phyloP scores from a whole-genome alignment of 2,113 vertebrate species.

The Lipotes vexillifer region DNA sequence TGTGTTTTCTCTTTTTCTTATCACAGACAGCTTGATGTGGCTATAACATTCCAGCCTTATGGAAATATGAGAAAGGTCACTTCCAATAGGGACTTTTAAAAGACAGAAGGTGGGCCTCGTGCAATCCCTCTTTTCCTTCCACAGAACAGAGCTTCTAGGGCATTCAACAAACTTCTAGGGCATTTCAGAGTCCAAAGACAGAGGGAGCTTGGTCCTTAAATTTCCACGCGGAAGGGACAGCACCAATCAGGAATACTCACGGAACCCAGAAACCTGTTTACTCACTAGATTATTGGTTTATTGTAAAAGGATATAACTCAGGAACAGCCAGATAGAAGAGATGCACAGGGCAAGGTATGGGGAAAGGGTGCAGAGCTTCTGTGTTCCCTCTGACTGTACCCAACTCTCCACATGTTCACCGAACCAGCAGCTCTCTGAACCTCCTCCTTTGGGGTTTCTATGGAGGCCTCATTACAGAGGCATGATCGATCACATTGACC shows the following conservation, averaged over 20 bases:
- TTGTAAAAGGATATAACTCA: neutral
- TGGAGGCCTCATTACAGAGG: neutral
- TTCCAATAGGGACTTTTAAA: neutral
- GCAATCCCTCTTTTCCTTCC: neutral
- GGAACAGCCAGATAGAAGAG: too few species aligned
- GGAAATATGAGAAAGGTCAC: neutral
- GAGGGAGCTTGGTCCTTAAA: neutral
- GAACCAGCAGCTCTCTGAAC: neutral
- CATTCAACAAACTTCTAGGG: neutral
- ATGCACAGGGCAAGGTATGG: neutral
- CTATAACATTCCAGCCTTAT: neutral
- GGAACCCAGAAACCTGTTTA: neutral
- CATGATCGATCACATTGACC: too few species aligned
- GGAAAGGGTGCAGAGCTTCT: neutral
- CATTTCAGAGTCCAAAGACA: neutral
- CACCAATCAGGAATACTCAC: neutral
- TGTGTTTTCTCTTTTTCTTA: neutral
- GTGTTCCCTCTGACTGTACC: neutral
- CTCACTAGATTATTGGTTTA: neutral
- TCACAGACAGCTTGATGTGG: neutral
- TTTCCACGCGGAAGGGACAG: neutral
- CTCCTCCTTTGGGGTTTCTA: neutral
- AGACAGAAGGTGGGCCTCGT: neutral
- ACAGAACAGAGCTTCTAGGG: neutral
- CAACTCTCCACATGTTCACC: neutral